Conservation (phyloP, 1,140 invertebrate species). For the Sarcophaga peregrina region DNA sequence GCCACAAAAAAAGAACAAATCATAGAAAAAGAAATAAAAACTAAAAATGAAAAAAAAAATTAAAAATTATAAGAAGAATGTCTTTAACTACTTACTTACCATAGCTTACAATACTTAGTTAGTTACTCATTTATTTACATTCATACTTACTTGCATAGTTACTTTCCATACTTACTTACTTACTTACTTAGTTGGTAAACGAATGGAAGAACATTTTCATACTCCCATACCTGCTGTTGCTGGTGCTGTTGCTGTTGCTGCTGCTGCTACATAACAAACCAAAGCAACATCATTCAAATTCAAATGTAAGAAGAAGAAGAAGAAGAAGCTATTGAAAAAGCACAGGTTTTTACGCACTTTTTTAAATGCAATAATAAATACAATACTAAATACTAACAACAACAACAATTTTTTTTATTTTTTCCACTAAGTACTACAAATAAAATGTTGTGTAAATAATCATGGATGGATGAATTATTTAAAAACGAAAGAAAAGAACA, state of each 20-base stretch:
- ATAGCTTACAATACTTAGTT: neutral
- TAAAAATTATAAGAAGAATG: neutral
- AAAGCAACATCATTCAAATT: neutral
- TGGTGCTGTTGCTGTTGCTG: too few species aligned
- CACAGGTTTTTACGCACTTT: conserved; percentile 14
- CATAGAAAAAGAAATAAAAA: too few species aligned
- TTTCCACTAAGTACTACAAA: too few species aligned
- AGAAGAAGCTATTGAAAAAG: neutral
- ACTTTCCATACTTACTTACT: neutral
- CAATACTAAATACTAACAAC: neutral
- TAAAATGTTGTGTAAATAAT: conserved; percentile 9
- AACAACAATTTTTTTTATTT: neutral
- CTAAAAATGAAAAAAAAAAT: too few species aligned
- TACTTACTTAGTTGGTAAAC: neutral
- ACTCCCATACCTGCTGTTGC: too few species aligned
- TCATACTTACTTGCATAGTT: neutral
- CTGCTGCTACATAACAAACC: too few species aligned
- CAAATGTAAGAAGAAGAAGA: neutral
- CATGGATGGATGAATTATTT: conserved; percentile 1
- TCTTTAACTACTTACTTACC: conserved; percentile 3
- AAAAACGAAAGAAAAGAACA: too few species aligned
- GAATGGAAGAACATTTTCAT: too few species aligned
- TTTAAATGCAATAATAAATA: conserved; percentile 1
- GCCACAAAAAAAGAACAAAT: neutral
- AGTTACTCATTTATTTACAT: neutral